Conservation (phyloP, 1,140 invertebrate genomes). For the Trichonephila clavata region DNA sequence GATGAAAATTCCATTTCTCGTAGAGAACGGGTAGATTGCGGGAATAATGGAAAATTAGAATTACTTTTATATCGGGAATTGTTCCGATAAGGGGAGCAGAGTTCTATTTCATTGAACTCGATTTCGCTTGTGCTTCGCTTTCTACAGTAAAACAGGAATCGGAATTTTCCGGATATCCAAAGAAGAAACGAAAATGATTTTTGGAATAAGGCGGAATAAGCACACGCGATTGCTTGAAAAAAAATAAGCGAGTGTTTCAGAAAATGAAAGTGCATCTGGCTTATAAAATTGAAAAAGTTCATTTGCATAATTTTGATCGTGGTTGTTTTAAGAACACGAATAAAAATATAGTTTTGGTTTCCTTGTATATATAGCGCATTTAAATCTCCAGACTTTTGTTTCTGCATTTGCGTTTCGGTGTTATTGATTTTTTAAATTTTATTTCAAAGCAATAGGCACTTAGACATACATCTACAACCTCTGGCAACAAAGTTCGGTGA, state of each 20-base stretch:
- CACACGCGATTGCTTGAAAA: neutral
- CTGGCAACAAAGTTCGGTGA: no score
- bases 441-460: no score
- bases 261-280: neutral
- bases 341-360: no score
- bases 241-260: neutral
- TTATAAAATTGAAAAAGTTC: neutral
- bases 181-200: neutral
- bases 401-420: no score
- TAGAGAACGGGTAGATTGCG: neutral
- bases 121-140: neutral
- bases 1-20: neutral
- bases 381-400: no score
- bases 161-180: no score
- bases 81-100: neutral
- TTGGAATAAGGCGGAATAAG: neutral
- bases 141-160: neutral
- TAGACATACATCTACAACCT: no score
- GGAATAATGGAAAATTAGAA: constrained; percentile 10
- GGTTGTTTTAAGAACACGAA: no score
- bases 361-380: no score
- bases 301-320: neutral
- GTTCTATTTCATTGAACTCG: neutral
- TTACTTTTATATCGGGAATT: constrained; percentile 8
- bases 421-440: no score